Evolutionary conservation across 2,888 invertebrate genomes (phyloP).

Genomic region (Reticulitermes lucifugus): DNA sequence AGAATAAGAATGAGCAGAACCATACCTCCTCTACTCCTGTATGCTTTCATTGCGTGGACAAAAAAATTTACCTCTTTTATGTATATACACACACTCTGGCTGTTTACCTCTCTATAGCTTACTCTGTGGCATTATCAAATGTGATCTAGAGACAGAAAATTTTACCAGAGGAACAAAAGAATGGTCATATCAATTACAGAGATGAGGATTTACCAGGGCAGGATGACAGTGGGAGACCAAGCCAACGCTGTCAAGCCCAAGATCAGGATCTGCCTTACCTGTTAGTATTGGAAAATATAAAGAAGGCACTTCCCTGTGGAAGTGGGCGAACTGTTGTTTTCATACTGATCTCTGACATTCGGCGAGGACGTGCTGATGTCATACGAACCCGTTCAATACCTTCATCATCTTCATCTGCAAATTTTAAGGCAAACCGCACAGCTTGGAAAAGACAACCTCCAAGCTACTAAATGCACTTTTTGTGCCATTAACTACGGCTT

Average conservation of each 20-base stretch:
- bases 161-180: too few species aligned
- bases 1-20: too few species aligned
- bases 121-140: too few species aligned
- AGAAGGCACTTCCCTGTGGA: constrained; percentile 91
- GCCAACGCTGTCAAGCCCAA: constrained; percentile 35
- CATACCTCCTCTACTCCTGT: too few species aligned
- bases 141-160: too few species aligned
- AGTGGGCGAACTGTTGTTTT: constrained; percentile 90
- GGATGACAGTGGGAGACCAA: not conserved
- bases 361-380: constrained; percentile 82
- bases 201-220: too few species aligned
- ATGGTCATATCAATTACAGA: too few species aligned
- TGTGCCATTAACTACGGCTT: too few species aligned
- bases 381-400: constrained; percentile 62
- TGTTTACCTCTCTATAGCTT: too few species aligned
- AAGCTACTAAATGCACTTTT: not conserved
- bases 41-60: too few species aligned
- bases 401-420: constrained; percentile 66
- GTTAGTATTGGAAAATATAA: constrained; percentile 93
- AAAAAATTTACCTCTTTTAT: too few species aligned
- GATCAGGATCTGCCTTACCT: constrained; percentile 73
- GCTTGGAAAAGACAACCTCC: constrained; percentile 30
- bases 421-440: constrained; percentile 43
- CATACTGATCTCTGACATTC: constrained; percentile 88
- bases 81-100: too few species aligned